A percentile compares a stretch with the other conserved stretches of the same genome.
phyloP scores from a whole-genome alignment of 2,113 vertebrate species.

The Heptranchias perlo region DNA sequence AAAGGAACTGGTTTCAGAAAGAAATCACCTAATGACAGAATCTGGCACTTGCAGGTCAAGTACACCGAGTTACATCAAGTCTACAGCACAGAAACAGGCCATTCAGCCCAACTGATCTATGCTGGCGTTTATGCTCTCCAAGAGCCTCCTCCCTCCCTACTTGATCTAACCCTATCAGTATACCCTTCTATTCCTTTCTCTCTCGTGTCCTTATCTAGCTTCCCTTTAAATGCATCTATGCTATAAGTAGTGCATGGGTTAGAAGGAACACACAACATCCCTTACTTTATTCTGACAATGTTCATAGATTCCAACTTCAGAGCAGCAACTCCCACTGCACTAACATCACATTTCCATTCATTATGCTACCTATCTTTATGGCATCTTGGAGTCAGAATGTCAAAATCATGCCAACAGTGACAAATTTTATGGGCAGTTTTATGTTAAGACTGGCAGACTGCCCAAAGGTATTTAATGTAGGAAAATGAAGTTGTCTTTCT shows the following conservation, averaged over 20 bases:
- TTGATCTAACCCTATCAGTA: too few relatives aligned
- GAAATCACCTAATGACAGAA: not conserved
- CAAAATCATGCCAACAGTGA: not conserved
- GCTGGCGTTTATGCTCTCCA: too few relatives aligned
- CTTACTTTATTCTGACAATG: not conserved
- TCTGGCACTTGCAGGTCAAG: not conserved
- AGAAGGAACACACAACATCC: not conserved
- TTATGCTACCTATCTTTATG: not conserved
- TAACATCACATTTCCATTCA: not conserved
- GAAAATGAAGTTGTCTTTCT: not conserved
- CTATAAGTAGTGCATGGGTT: not conserved
- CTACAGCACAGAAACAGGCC: too few relatives aligned
- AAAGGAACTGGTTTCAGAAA: not conserved
- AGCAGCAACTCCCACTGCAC: not conserved
- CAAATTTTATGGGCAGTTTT: not conserved
- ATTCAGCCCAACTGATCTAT: too few relatives aligned
- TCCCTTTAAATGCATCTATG: too few relatives aligned
- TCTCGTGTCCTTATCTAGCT: too few relatives aligned
- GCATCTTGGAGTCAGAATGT: not conserved
- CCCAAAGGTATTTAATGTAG: not conserved
- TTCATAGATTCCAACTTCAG: not conserved
- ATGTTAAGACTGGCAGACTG: not conserved
- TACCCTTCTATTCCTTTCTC: too few relatives aligned
- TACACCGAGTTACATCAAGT: too few relatives aligned
- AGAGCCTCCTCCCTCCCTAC: too few relatives aligned